These are phyloP conservation scores for Orbicella faveolata DNA, from an alignment of 64 coral and sea anemone species.

Conservation along the genomic window DNA sequence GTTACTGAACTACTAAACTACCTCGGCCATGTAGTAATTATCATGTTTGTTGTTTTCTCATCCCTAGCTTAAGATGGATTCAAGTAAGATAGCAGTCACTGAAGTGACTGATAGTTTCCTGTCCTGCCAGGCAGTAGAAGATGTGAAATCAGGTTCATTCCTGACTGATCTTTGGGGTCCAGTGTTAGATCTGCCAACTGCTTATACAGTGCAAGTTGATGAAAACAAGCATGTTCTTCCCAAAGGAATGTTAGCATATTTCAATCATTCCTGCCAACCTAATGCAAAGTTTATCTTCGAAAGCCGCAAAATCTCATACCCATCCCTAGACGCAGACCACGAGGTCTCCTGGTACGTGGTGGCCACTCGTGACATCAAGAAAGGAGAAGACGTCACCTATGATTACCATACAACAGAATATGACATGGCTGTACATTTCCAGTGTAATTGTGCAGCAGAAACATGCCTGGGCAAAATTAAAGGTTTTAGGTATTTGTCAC, in stretches of 20 bases:
- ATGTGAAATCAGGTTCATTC: constrained; percentile 22
- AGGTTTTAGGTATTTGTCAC: constrained; percentile 41
- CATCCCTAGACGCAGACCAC: background rate
- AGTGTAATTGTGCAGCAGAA: constrained; percentile 11
- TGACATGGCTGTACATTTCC: constrained; percentile 10
- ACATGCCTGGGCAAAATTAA: constrained; percentile 23
- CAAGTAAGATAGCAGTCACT: constrained; percentile 5
- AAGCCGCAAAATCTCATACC: background rate
- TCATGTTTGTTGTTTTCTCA: background rate
- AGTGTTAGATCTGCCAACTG: constrained; percentile 1
- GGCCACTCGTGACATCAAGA: constrained; percentile 13
- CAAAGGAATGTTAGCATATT: background rate
- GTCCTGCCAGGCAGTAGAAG: constrained; percentile 30
- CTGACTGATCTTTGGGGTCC: constrained; percentile 36
- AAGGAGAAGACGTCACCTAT: constrained; percentile 31
- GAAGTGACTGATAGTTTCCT: background rate
- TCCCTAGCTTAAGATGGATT: background rate
- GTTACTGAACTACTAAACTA: too few species aligned
- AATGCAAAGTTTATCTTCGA: constrained; percentile 33
- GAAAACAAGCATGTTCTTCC: constrained; percentile 20
- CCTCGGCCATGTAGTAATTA: too few species aligned
- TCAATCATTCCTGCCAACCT: constrained; percentile 21
- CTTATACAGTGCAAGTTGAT: constrained; percentile 12
- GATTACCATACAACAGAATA: constrained; percentile 42
- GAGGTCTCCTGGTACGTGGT: constrained; percentile 19